phyloP scores from a whole-genome alignment of 2,888 invertebrate species.

The Xylota segnis region DNA sequence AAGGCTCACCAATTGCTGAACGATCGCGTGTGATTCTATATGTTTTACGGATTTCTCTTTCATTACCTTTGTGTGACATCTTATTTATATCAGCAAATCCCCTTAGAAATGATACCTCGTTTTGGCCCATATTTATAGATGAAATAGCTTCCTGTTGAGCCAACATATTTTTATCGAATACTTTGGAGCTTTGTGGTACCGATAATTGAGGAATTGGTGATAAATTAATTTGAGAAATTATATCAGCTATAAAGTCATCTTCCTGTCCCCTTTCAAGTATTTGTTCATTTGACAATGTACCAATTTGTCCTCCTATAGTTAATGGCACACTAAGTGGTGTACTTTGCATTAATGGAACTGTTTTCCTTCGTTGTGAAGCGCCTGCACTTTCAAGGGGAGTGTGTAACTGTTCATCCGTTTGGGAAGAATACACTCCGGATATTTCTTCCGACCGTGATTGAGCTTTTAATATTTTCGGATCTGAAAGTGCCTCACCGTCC shows the following conservation, averaged over 20 bases:
- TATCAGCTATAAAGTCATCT: constrained; percentile 29
- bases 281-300: background rate
- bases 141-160: background rate
- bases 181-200: background rate
- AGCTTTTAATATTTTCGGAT: background rate
- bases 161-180: background rate
- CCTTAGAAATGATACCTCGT: constrained; percentile 23
- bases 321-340: constrained; percentile 45
- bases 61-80: background rate
- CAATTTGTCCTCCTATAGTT: background rate
- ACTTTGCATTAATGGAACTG: constrained; percentile 53
- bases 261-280: background rate
- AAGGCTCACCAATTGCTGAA: background rate
- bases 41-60: background rate
- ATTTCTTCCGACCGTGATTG: background rate
- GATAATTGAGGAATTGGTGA: constrained; percentile 32
- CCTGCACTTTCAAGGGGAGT: constrained; percentile 1
- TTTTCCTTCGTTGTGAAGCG: background rate
- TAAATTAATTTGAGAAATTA: constrained; percentile 51
- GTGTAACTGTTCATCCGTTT: background rate
- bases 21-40: background rate
- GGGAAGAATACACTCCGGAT: background rate
- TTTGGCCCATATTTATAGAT: background rate
- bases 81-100: background rate
- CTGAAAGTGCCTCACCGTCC: background rate